Conservation (phyloP, 2,113 vertebrate species). For the Thamnophis sirtalis region DNA sequence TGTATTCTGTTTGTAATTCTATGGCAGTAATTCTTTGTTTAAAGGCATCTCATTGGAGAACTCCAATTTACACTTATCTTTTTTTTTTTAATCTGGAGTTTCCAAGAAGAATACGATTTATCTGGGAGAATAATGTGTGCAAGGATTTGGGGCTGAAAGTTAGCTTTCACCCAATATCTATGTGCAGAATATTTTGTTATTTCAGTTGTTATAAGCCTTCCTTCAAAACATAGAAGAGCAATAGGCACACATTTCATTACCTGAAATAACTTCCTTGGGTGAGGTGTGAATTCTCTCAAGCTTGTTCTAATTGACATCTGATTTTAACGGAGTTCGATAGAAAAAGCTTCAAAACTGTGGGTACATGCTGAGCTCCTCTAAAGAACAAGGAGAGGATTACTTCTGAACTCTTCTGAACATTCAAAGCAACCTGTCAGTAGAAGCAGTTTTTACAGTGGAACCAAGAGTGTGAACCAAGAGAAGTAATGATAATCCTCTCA, state of each 20-base stretch:
- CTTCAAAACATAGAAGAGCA: neutral
- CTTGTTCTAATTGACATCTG: neutral
- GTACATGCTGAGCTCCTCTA: neutral
- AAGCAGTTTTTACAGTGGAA: neutral
- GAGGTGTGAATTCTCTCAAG: neutral
- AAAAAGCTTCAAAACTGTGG: neutral
- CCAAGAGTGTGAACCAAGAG: neutral
- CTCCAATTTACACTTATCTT: neutral
- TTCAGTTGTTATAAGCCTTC: neutral
- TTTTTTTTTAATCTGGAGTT: neutral
- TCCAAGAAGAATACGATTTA: neutral
- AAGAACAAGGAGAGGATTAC: neutral
- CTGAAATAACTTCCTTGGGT: neutral
- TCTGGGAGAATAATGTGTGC: neutral
- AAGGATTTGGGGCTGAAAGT: neutral
- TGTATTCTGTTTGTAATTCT: neutral
- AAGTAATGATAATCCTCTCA: neutral
- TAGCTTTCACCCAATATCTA: neutral
- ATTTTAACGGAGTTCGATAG: neutral
- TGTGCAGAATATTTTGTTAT: neutral
- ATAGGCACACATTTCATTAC: neutral
- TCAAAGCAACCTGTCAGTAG: neutral
- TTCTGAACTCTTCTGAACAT: neutral
- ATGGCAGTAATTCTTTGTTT: neutral
- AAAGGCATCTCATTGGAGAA: neutral